Conservation (phyloP, 2,797 vertebrate genomes). For the Amphiprion clarkii region DNA sequence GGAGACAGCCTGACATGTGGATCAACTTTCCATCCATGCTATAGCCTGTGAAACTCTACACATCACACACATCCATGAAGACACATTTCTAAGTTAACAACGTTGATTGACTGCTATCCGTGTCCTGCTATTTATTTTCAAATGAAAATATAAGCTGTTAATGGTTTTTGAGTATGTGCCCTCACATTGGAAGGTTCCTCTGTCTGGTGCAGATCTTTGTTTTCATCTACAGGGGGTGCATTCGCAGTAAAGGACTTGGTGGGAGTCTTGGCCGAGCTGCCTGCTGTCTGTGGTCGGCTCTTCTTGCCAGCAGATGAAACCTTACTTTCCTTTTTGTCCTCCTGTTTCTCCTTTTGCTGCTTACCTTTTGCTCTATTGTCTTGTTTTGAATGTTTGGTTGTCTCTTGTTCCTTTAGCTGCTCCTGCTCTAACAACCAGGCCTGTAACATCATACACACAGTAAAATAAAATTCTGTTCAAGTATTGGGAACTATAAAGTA, state of each 20-base stretch:
- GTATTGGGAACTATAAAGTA: not conserved
- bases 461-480: not conserved
- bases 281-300: constrained; percentile 55
- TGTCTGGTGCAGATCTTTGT: not conserved
- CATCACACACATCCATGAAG: too few species aligned
- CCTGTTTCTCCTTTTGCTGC: constrained; percentile 36
- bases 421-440: constrained; percentile 81
- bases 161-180: not conserved
- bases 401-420: constrained; percentile 84
- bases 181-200: constrained; percentile 59
- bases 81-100: too few species aligned
- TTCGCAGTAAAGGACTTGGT: constrained; percentile 3
- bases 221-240: not conserved
- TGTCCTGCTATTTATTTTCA: not conserved
- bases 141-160: too few species aligned
- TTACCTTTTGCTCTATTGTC: constrained; percentile 63
- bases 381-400: constrained; percentile 82
- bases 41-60: constrained; percentile 88
- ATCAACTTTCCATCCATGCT: constrained; percentile 86
- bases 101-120: not conserved
- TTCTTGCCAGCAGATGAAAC: constrained; percentile 50
- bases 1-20: constrained; percentile 85
- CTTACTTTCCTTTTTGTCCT: constrained; percentile 52
- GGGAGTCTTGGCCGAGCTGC: constrained; percentile 8
- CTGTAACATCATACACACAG: constrained; percentile 58